Evolutionary conservation across 2,113 vertebrate genomes (phyloP), one percentile per base, ranked within the genome.

Genomic region (Callipepla californica): DNA sequence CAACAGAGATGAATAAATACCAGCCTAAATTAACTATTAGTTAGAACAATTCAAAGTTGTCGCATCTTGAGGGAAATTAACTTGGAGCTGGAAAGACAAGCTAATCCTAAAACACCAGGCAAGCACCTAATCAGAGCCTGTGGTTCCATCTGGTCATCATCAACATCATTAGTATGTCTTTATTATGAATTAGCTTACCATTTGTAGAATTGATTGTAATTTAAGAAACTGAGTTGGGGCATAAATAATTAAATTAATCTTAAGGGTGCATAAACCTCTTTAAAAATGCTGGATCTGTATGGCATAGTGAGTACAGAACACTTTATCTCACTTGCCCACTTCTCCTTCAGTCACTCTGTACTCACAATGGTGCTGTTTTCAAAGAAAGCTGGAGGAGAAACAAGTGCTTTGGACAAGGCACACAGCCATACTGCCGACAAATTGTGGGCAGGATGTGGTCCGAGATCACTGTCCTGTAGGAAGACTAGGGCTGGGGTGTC

Each of bases 131-230:
- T 89, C 87, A 62, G 76, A 75, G 38, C 40, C 53, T 40, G 21
- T 6, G 42, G 53, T 91, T 80, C 82, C 67, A 23, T 48, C 14
- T 58, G 79, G 66, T 95, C 69, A 66, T 80, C 85, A 92, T 95
- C 88, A 96, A 78, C 57, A 68, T 95, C 58, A 89, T 95, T 96
- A 94, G 26, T 93, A 95, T 80, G 94, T 94, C 87, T 95, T 97
- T 89, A 97, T 96, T 96, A 96, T 75, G 67, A 97, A 95, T 96
- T 94, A 95, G 76, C 44, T 75, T 91, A 57, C 87, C 66, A 92
- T 95, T 58, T 25, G 13, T 73, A 87, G 91, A 96, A 95, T 44
- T 65, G 68, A 82, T 68, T 94, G 51, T 81, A 89, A 80, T 14
- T 87, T 73, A 63, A 87, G 89, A 94, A 96, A 89, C 59, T 53